phyloP scores from a whole-genome alignment of 2,888 invertebrate genomes.

The Argyresthia albistria region DNA sequence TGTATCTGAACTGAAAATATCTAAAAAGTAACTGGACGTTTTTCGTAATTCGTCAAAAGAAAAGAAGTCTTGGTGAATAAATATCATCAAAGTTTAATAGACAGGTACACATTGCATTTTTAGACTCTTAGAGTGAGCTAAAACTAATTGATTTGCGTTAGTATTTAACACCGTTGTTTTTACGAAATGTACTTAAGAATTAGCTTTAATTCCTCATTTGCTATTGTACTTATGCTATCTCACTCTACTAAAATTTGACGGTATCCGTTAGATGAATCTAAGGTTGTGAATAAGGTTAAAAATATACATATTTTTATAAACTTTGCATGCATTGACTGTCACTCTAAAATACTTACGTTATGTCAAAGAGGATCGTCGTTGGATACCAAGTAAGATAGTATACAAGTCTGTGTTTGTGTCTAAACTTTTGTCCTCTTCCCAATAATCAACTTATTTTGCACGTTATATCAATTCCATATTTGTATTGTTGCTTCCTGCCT shows the following conservation, averaged over 20 bases:
- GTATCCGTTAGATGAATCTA: slow-evolving; percentile 21
- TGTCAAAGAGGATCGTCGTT: slow-evolving; percentile 56
- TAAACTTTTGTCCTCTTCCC: slow-evolving; percentile 37
- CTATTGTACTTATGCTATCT: slow-evolving; percentile 39
- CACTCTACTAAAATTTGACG: slow-evolving; percentile 18
- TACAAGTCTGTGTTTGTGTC: too few species aligned
- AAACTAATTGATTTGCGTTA: slow-evolving; percentile 66
- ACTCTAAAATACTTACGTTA: slow-evolving; percentile 14
- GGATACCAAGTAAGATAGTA: slow-evolving; percentile 69
- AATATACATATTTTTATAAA: neutral
- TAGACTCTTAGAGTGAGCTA: slow-evolving; percentile 65
- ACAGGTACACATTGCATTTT: slow-evolving; percentile 16
- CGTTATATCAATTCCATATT: slow-evolving; percentile 26
- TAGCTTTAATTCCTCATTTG: slow-evolving; percentile 60
- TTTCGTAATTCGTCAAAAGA: too few species aligned
- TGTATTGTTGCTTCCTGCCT: slow-evolving; percentile 39
- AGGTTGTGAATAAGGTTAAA: neutral
- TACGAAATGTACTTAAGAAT: slow-evolving; percentile 23
- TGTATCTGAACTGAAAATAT: slow-evolving; percentile 24
- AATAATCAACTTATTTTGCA: slow-evolving; percentile 33
- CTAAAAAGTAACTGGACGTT: too few species aligned
- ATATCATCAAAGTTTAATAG: slow-evolving; percentile 3
- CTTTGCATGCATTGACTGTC: slow-evolving; percentile 47
- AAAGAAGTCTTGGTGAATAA: neutral
- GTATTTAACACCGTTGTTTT: slow-evolving; percentile 47